Percentiles rank a stretch among this genome's conserved stretches.
phyloP scores from a whole-genome alignment of 2,113 vertebrate species.

The Macrotus californicus region DNA sequence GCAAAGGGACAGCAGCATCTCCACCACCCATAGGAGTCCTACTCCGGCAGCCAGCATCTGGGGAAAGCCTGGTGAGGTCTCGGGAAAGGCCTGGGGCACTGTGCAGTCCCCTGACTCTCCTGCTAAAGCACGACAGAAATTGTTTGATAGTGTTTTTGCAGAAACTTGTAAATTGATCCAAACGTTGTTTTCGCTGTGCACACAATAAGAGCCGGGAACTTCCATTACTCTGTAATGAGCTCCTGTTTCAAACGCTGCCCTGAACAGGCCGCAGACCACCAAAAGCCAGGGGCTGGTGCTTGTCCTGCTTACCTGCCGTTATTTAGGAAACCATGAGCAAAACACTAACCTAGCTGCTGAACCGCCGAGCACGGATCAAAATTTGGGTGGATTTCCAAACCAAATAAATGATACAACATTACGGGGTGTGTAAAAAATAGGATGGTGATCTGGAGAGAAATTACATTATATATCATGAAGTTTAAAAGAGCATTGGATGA shows the following conservation, averaged over 20 bases:
- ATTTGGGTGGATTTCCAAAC: not conserved
- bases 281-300: conserved; percentile 11
- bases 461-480: not conserved
- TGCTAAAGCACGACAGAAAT: conserved; percentile 37
- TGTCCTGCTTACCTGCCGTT: not conserved
- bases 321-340: not conserved
- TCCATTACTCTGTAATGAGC: conserved; percentile 42
- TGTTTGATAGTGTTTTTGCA: conserved; percentile 52
- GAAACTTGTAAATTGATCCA: conserved; percentile 60
- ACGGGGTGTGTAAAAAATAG: not conserved
- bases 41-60: not conserved
- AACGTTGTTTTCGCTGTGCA: conserved; percentile 38
- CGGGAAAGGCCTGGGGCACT: not conserved
- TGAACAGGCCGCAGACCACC: conserved; percentile 41
- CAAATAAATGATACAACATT: not conserved
- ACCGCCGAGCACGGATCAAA: not conserved
- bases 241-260: conserved; percentile 57
- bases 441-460: not conserved
- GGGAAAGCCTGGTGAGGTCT: not conserved
- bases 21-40: not conserved
- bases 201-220: conserved; percentile 27
- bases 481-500: not conserved
- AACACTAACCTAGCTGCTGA: not conserved
- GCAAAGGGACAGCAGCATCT: not conserved
- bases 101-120: not conserved